Evolutionary conservation across 2,113 vertebrate genomes (phyloP), one percentile per base, ranked within the genome.

Genomic region (Castor canadensis): DNA sequence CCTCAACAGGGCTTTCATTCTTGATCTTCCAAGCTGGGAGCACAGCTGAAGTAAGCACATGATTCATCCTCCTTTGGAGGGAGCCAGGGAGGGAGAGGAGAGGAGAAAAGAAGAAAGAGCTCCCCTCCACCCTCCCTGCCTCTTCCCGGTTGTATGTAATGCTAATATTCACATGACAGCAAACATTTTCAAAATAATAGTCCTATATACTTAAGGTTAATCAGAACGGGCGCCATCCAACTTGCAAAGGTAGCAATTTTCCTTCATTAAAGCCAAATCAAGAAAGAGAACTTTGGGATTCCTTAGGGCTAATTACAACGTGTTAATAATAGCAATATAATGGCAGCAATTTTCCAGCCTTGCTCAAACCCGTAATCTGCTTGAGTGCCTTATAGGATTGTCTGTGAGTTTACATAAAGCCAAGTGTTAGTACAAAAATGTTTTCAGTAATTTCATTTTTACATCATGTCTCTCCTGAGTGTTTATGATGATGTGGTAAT

Each of bases 241-340:
- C 98, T 99, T 98, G 98, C 99, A 98, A 99, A 99, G 99, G 99
- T 99, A 99, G 99, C 99, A 99, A 99, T 99, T 99, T 99, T 99
- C 99, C 98, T 98, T 99, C 99, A 99, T 99, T 99, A 99, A 99
- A 98, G 98, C 99, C 99, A 99, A 99, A 99, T 99, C 99, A 99
- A 98, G 98, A 98, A 99, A 99, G 98, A 99, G 99, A 99, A 99
- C 99, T 99, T 99, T 98, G 98, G 98, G 99, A 99, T 99, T 99
- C 99, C 99, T 99, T 98, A 98, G 98, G 98, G 99, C 99, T 99
- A 99, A 99, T 99, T 99, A 99, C 99, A 99, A 99, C 99, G 99
- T 99, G 99, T 99, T 99, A 99, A 99, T 99, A 99, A 99, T 99
- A 99, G 99, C 99, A 99, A 99, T 99, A 99, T 99, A 99, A 99